Base-by-base conservation (phyloP, 2,888 invertebrate species). In the Cosmia pyralina region DNA sequence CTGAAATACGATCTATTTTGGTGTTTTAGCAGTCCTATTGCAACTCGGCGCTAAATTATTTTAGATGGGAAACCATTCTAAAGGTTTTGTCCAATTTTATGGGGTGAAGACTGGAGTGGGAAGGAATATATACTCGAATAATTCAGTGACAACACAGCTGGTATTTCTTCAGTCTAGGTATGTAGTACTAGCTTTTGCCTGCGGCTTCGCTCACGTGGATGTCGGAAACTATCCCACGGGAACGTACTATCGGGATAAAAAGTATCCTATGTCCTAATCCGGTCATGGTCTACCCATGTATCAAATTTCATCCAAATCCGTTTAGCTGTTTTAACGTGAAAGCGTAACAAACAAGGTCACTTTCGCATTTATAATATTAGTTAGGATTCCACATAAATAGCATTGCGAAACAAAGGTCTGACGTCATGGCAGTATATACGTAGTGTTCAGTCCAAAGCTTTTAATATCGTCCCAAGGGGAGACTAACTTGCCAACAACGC, bases 11-110 rank as follows among this genome's bases (percentile, higher is more conserved):
- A 46, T 48, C 22, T 22, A 13, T 48, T 34, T 41, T 52, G 52
- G 10, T 72, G 22, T 77, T 53, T 58, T 46, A 55, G 38, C 28
- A 57, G 48, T 55, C 60, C 28, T 44, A 58, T 28, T 60, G 65
- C 38, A 50, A 38, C 38, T 55, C 28, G n/a, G 11, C 11, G 17
- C 62, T 69, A 52, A 63, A n/a, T 77, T 62, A 38, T 57, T 66
- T 19, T 50, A 8, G 11, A 62, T 44, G 34, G 50, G 4, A 46
- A 53, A 60, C n/a, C 1, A 15, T 17, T 53, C 15, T 5, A 38
- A 38, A 55, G 44, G 28, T 52, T 50, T 67, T 15, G 38, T 70
- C 17, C n/a, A 38, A 50, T 58, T 70, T 57, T 57, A 50, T 58
- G n/a, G 11, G 6, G n/a, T 46, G 22, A 38, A 44, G 13, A 7